Conservation (phyloP, 2,113 vertebrate species). For the Dicaeum eximium region DNA sequence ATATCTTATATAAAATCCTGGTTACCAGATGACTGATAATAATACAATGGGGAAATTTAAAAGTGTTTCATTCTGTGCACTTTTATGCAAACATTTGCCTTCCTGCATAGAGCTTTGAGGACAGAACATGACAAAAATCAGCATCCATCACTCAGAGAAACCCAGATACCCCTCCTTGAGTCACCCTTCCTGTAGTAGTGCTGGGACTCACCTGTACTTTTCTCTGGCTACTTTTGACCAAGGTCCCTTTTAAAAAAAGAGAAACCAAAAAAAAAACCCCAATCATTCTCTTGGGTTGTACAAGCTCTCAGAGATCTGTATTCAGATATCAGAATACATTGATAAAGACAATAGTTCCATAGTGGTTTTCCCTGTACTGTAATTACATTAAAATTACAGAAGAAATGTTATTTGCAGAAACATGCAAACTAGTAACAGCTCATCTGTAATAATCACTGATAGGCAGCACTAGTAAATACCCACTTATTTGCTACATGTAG, state of each 20-base stretch:
- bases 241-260: neutral
- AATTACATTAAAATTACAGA: neutral
- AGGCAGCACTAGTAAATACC: neutral
- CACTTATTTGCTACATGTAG: neutral
- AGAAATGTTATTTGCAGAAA: neutral
- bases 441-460: neutral
- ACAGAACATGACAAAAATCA: neutral
- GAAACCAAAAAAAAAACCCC: rapidly evolving
- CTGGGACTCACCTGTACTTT: neutral
- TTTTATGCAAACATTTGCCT: neutral
- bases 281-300: rapidly evolving
- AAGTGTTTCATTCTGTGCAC: rapidly evolving
- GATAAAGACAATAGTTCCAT: neutral
- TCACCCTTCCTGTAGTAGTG: neutral
- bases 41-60: neutral
- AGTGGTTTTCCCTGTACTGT: neutral
- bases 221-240: neutral
- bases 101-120: neutral
- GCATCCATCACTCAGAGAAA: neutral
- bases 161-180: neutral
- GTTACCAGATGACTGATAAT: neutral
- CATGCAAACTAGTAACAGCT: neutral
- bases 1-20: neutral
- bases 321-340: neutral
- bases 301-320: neutral